These are phyloP conservation scores for Rattus rattus DNA, from an alignment of 2,113 vertebrate genomes.

Conservation along the genomic window DNA sequence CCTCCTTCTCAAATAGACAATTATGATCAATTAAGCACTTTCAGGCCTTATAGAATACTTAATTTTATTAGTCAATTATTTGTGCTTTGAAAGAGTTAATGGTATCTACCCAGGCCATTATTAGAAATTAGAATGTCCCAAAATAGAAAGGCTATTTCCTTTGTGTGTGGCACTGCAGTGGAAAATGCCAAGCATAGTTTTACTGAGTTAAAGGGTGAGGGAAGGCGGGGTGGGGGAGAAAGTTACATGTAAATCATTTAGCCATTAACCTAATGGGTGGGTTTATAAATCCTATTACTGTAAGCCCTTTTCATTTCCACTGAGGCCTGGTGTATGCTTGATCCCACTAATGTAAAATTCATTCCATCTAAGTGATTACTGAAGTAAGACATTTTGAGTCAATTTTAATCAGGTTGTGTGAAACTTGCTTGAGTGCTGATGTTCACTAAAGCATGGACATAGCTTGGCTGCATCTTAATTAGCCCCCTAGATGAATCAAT, in stretches of 20 bases:
- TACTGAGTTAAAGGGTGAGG: slow-evolving; percentile 86
- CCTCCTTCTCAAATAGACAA: slow-evolving; percentile 84
- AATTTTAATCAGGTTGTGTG: slow-evolving; percentile 87
- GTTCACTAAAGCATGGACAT: slow-evolving; percentile 82
- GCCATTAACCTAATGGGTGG: slow-evolving; percentile 89
- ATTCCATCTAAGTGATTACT: slow-evolving; percentile 88
- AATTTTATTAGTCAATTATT: slow-evolving; percentile 87
- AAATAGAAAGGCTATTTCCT: slow-evolving; percentile 83
- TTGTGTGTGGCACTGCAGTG: slow-evolving; percentile 82
- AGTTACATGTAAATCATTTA: slow-evolving; percentile 89
- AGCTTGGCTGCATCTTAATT: slow-evolving; percentile 87
- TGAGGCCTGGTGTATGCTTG: slow-evolving; percentile 86
- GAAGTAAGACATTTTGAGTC: slow-evolving; percentile 87
- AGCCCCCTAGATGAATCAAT: slow-evolving; percentile 82
- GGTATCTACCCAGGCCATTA: slow-evolving; percentile 82
- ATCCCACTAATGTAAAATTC: slow-evolving; percentile 89
- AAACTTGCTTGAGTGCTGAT: slow-evolving; percentile 83
- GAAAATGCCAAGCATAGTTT: slow-evolving; percentile 84
- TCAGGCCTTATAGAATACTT: slow-evolving; percentile 83
- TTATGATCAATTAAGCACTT: slow-evolving; percentile 85
- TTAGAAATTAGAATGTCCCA: slow-evolving; percentile 82
- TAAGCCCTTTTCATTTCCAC: slow-evolving; percentile 89
- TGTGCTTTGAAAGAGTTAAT: slow-evolving; percentile 84
- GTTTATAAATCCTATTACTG: slow-evolving; percentile 89
- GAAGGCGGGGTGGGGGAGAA: slow-evolving; percentile 83